Base-by-base conservation (phyloP, 2,797 vertebrate genomes). In the Sphenodon punctatus region DNA sequence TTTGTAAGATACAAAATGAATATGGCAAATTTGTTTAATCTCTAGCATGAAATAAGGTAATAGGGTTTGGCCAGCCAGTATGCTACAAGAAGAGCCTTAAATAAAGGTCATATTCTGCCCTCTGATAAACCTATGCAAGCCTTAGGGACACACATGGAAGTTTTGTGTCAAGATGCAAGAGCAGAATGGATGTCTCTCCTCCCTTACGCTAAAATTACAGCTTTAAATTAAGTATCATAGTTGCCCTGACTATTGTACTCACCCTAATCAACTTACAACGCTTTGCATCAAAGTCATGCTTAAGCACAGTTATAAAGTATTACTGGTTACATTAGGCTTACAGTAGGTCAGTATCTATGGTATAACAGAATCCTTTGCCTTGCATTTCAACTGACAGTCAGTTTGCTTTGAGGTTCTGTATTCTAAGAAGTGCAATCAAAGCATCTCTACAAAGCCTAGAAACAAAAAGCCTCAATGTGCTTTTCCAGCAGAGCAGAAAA, bases 141-240 rank as follows among this genome's bases (percentile, higher is more conserved):
- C 12, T 4, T 42, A 49, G n/a, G 58, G 75, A 61, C 77, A 55
- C 11, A 59, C 17, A 23, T 17, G 66, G 3, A 39, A 72, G 58
- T 36, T 25, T 69, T 16, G 46, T 0, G 0, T 58, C 61, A 27
- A 77, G 3, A 59, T 19, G 80, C 12, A 59, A 66, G 80, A 67
- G 13, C 7, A 20, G 27, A 59, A 43, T 1, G 5, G 17, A 85
- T 11, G 58, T 6, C n/a, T 30, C n/a, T 0, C 1, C 43, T 41
- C 55, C 8, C n/a, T 30, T 15, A 14, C 4, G 71, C 2, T n/a
- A 42, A 89, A 53, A 30, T 53, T 0, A 1, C 4, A 58, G 27
- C 23, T 78, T 72, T 45, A n/a, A 80, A 51, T 1, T 10, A 0
- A 0, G 1, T 13, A 69, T 56, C 0, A 0, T 39, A 48, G 11